Percentiles rank a stretch among this genome's conserved stretches.
Conservation (phyloP, 2,113 vertebrate genomes). For the Condylura cristata region DNA sequence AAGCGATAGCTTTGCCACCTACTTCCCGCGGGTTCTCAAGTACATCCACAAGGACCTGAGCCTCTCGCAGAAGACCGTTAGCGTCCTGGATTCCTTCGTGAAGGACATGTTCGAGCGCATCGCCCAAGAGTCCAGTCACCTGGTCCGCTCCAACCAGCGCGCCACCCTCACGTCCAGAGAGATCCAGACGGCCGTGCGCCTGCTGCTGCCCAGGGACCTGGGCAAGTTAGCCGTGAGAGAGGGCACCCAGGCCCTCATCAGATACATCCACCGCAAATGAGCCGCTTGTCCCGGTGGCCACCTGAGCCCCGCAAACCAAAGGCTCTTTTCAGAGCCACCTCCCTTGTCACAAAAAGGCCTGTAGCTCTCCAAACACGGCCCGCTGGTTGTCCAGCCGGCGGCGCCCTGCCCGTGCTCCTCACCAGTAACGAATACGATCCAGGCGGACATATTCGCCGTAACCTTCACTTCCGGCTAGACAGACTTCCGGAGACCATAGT, state of each 20-base stretch:
- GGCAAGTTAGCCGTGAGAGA: neutral
- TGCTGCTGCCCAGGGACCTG: neutral
- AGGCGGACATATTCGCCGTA: too few species aligned
- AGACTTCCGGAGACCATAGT: too few species aligned
- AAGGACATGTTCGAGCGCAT: neutral
- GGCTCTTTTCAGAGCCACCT: neutral
- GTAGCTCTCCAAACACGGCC: too few species aligned
- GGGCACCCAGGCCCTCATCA: neutral
- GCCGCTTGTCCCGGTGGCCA: neutral
- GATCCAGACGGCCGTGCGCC: slow-evolving; percentile 44
- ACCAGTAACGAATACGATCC: too few species aligned
- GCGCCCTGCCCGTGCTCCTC: too few species aligned
- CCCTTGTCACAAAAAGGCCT: too few species aligned
- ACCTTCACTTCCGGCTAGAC: too few species aligned
- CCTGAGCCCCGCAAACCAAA: neutral
- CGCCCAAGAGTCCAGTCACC: fast-evolving
- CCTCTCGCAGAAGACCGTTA: neutral
- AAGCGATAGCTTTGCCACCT: neutral
- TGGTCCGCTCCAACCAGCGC: neutral
- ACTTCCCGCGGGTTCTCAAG: neutral
- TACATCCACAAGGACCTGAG: neutral
- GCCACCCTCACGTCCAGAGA: slow-evolving; percentile 80
- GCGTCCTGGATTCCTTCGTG: neutral
- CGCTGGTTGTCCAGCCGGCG: too few species aligned
- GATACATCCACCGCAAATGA: neutral